phyloP scores from a whole-genome alignment of 2,888 invertebrate genomes.

The Chymomyza caudatula region DNA sequence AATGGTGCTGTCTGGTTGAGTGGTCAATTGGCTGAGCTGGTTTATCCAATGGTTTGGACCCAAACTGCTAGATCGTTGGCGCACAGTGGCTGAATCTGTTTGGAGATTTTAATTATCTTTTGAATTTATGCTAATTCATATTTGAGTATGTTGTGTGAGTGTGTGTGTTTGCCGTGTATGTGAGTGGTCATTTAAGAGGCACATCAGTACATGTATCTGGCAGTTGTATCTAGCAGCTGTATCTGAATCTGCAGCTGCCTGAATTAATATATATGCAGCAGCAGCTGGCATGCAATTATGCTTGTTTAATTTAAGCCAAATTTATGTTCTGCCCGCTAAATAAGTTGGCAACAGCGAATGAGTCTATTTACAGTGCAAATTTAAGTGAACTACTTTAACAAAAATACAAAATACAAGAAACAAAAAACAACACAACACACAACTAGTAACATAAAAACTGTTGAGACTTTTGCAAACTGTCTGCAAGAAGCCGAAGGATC shows the following conservation, averaged over 20 bases:
- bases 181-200: conserved; percentile 15
- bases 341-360: conserved; percentile 40
- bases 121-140: conserved; percentile 73
- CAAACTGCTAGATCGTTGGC: background rate
- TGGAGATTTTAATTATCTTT: conserved; percentile 73
- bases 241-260: conserved; percentile 16
- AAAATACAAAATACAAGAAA: too few species aligned
- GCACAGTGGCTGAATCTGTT: conserved; percentile 11
- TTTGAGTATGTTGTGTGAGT: conserved; percentile 58
- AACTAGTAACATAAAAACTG: conserved; percentile 49
- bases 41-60: conserved; percentile 14
- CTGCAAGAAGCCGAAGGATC: conserved; percentile 18
- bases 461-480: background rate
- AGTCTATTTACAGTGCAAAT: conserved; percentile 17
- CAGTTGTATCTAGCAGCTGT: conserved; percentile 8
- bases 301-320: conserved; percentile 61
- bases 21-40: background rate
- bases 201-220: conserved; percentile 19
- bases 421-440: background rate
- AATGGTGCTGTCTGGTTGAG: conserved; percentile 44
- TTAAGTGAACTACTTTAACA: conserved; percentile 32
- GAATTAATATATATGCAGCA: conserved; percentile 15
- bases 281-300: conserved; percentile 55
- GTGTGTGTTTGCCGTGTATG: conserved; percentile 2
- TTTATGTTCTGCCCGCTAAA: conserved; percentile 52